Evolutionary conservation across 2,113 vertebrate genomes (phyloP).

Genomic region (Gopherus evgoodei): DNA sequence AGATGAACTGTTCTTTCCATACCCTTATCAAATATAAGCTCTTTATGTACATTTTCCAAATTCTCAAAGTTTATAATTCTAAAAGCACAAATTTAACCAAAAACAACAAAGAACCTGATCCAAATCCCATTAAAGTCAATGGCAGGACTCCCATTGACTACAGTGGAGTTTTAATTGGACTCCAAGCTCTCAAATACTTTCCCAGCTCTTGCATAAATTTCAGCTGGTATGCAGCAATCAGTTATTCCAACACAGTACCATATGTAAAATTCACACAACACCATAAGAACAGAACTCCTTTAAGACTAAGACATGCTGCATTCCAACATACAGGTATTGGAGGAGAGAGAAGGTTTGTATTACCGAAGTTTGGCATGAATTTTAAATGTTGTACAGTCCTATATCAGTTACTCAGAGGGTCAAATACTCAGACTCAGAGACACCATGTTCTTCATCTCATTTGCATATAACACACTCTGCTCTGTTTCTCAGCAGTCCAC

Average conservation of each 20-base stretch:
- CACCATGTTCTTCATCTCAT: neutral
- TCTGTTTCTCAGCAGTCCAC: neutral
- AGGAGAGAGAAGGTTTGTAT: neutral
- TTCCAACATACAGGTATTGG: neutral
- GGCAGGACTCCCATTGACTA: neutral
- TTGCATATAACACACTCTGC: neutral
- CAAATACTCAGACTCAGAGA: neutral
- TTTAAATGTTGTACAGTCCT: neutral
- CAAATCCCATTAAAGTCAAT: neutral
- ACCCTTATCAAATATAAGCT: rapidly evolving
- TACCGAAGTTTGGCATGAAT: neutral
- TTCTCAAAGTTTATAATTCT: constrained; percentile 6
- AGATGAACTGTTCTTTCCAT: neutral
- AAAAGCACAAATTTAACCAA: neutral
- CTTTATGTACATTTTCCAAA: neutral
- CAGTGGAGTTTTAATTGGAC: neutral
- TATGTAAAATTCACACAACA: neutral
- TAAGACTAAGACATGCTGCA: neutral
- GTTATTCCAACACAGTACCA: neutral
- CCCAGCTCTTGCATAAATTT: neutral
- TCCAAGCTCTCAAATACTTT: neutral
- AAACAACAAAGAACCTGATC: neutral
- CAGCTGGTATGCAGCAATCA: neutral
- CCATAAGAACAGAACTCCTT: neutral
- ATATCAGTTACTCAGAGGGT: neutral